Percentiles rank a stretch among this genome's conserved stretches.
Conservation (phyloP, 2,888 invertebrate species). For the Heliconius ethilla region DNA sequence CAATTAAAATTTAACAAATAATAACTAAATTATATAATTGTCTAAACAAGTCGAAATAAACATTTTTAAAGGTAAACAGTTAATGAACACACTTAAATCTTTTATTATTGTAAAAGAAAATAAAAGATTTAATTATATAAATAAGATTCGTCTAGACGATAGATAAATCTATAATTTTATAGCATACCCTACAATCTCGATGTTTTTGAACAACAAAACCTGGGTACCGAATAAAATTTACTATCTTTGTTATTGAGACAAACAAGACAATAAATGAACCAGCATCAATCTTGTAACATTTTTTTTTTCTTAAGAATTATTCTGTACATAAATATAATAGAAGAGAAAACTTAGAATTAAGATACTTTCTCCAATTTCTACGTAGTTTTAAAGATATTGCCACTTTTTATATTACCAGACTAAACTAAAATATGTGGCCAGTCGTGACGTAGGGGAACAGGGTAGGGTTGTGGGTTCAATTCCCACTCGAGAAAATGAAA, state of each 20-base stretch:
- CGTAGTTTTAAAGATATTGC: too few relatives aligned
- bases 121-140: neutral
- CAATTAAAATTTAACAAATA: too few relatives aligned
- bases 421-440: too few relatives aligned
- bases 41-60: too few relatives aligned
- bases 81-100: neutral
- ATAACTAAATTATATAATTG: too few relatives aligned
- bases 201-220: constrained; percentile 2
- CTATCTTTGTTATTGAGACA: constrained; percentile 12
- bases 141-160: neutral
- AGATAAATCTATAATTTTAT: constrained; percentile 1
- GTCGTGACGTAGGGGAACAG: too few relatives aligned
- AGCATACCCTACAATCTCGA: neutral
- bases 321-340: neutral
- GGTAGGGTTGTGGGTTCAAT: neutral
- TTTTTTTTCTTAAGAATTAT: neutral
- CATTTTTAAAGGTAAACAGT: too few relatives aligned
- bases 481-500: neutral
- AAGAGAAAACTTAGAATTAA: too few relatives aligned
- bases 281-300: neutral
- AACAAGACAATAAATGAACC: constrained; percentile 5
- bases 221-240: neutral
- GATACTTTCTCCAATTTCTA: too few relatives aligned
- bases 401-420: too few relatives aligned
- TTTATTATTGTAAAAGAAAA: neutral